Conservation (phyloP, 2,888 invertebrate genomes). For the Standfussiana lucernea region DNA sequence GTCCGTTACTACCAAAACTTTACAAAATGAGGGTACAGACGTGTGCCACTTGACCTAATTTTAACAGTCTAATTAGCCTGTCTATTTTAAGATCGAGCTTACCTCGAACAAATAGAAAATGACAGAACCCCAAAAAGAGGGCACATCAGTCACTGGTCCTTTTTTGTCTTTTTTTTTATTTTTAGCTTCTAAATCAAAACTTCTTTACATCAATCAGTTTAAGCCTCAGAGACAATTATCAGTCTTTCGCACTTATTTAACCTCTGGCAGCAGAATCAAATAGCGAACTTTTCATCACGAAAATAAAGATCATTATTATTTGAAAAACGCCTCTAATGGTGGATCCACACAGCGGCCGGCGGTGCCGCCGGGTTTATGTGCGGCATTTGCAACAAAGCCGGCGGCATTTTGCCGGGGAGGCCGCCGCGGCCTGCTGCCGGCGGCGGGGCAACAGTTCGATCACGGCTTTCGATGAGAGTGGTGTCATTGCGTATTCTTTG, state of each 20-base stretch:
- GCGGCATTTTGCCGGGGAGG: no score
- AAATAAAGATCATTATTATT: background rate
- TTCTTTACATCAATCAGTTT: slow-evolving; percentile 8
- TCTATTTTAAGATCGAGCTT: slow-evolving; percentile 17
- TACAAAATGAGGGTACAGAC: background rate
- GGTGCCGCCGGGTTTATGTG: no score
- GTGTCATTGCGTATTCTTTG: no score
- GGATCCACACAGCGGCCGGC: no score
- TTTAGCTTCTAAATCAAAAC: background rate
- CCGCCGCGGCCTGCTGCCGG: no score
- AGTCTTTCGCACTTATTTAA: background rate
- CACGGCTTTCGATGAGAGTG: no score
- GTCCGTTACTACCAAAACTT: background rate
- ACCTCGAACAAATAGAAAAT: slow-evolving; percentile 17
- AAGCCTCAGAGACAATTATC: background rate
- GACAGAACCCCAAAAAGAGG: background rate
- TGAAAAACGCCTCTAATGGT: background rate
- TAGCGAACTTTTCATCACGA: background rate
- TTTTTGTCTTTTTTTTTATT: background rate
- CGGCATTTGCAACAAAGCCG: no score
- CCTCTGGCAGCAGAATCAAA: background rate
- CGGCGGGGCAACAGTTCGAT: no score
- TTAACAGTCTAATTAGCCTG: slow-evolving; percentile 9
- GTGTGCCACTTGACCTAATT: slow-evolving; percentile 3
- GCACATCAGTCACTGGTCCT: background rate